phyloP scores from a whole-genome alignment of 2,113 vertebrate species.

The Choloepus hoffmanni region DNA sequence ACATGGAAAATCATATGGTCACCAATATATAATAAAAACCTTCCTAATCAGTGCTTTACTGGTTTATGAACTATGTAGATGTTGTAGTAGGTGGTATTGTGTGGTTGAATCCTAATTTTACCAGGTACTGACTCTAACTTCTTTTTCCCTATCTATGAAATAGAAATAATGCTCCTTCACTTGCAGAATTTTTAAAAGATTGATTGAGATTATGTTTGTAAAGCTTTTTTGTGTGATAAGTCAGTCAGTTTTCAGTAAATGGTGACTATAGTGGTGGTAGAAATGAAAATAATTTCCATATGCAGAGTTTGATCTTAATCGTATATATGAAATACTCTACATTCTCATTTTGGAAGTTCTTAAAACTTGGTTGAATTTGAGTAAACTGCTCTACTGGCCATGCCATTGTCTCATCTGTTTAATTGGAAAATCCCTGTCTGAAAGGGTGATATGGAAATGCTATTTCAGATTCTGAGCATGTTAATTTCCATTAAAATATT shows the following conservation, averaged over 20 bases:
- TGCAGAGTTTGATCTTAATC: neutral
- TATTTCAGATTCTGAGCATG: conserved; percentile 8
- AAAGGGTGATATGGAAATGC: neutral
- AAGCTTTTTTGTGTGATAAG: neutral
- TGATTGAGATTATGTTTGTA: neutral
- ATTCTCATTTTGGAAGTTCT: conserved; percentile 44
- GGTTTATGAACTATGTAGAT: neutral
- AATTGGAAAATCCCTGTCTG: conserved; percentile 35
- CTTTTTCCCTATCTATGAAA: neutral
- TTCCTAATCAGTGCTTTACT: neutral
- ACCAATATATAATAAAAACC: neutral
- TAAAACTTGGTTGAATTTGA: conserved; percentile 10
- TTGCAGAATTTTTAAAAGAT: neutral
- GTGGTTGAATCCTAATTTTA: neutral
- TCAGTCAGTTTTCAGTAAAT: neutral
- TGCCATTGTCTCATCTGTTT: conserved; percentile 6
- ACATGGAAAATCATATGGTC: neutral
- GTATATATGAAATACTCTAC: neutral
- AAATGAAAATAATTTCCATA: neutral
- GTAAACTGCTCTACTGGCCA: neutral
- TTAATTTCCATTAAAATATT: conserved; percentile 28
- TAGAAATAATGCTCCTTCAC: neutral
- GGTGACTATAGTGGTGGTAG: neutral
- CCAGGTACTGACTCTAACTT: neutral
- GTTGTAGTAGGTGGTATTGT: neutral